Base-by-base conservation (phyloP, 2,888 invertebrate species). In the Eupithecia inturbata region DNA sequence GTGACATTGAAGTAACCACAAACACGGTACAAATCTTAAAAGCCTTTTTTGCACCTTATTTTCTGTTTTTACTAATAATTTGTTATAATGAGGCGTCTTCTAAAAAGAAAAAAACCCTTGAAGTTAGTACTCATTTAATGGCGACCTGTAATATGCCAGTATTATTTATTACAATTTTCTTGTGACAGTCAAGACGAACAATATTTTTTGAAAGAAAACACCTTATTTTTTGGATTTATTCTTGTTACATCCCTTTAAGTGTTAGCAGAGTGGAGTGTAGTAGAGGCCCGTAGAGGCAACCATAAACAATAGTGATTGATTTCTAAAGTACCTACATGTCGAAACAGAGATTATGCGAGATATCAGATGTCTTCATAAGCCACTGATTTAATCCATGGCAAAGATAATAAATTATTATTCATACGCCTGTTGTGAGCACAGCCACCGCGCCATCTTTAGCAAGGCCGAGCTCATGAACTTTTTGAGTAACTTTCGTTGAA, bases 401-500 rank as follows among this genome's bases (percentile, higher is more conserved):
- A 74, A 68, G 49, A 72, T 77, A 70, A 76, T 77, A 72, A 75
- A 70, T 77, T 75, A 71, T 75, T 76, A 75, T 72, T 70, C 57
- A 71, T 62, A 60, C 39, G 71, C 67, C 39, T 64, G 78, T 77
- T 62, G 68, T 49, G 72, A 60, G 66, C 77, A 22, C n/a, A 22
- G 22, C 57, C 26, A 57, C 75, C 66, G 63, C 31, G 33, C 33
- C 63, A 64, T 36, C 63, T 77, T 73, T 71, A 77, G 68, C 82
- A 81, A 84, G 82, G 84, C 68, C 74, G n/a, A 33, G 26, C 62
- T 71, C 74, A 63, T 68, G 78, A 77, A 76, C 77, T 69, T 53
- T 70, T 45, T 53, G 60, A 49, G 67, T 62, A 70, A 73, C 80
- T 82, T 82, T 80, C 79, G 72, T 76, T 68, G 60, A 75, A 74